These are phyloP conservation scores for Lissocephala sabroskyi DNA, from an alignment of 2,888 invertebrate genomes.

Conservation along the genomic window DNA sequence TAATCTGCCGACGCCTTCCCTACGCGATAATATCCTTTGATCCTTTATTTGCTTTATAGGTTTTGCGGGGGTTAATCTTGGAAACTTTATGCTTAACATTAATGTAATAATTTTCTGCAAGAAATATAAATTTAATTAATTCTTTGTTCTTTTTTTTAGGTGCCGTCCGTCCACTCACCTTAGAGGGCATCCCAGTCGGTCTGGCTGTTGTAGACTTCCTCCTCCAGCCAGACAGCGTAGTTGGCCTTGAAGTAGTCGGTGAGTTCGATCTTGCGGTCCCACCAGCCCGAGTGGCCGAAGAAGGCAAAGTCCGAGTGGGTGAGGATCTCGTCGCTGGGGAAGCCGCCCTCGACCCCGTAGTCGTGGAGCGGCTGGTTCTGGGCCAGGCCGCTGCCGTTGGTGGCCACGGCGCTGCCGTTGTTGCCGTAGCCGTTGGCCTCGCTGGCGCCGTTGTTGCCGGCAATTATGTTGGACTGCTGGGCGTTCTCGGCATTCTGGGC, in stretches of 20 bases:
- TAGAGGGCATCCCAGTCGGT: conserved; percentile 82
- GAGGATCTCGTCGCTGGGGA: conserved; percentile 70
- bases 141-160: too few species aligned
- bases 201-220: conserved; percentile 93
- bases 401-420: conserved; percentile 28
- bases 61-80: background rate
- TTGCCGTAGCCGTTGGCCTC: conserved; percentile 52
- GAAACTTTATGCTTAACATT: conserved; percentile 35
- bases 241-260: conserved; percentile 94
- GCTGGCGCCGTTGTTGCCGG: conserved; percentile 47
- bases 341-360: conserved; percentile 68
- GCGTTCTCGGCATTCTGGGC: conserved; percentile 58
- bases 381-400: conserved; percentile 37
- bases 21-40: too few species aligned
- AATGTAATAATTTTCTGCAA: conserved; percentile 40
- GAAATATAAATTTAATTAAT: background rate
- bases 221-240: conserved; percentile 95
- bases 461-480: conserved; percentile 61
- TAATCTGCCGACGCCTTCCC: too few species aligned
- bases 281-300: conserved; percentile 72
- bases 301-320: conserved; percentile 71
- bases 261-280: conserved; percentile 77
- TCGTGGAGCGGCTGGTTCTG: conserved; percentile 58
- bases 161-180: background rate
- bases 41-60: conserved; percentile 17